phyloP scores from a whole-genome alignment of 64 coral and sea anemone genomes.

The Porites lutea region DNA sequence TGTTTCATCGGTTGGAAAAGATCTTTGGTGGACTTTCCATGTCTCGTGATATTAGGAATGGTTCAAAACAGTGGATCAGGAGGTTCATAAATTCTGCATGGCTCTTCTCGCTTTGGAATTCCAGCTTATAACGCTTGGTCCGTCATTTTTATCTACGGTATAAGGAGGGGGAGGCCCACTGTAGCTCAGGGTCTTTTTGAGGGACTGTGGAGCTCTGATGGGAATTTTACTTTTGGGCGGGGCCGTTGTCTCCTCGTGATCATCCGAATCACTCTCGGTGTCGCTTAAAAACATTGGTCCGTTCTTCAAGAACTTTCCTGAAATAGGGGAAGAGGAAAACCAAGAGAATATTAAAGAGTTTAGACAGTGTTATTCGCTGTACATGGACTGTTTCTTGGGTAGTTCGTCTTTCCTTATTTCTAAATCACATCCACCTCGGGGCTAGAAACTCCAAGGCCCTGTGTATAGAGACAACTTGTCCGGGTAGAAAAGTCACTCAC shows the following conservation, averaged over 20 bases:
- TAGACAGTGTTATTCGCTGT: no score
- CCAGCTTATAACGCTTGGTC: slow-evolving; percentile 42
- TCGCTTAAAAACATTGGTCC: slow-evolving; percentile 97
- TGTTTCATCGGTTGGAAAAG: no score
- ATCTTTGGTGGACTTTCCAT: no score
- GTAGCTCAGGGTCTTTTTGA: slow-evolving; percentile 35
- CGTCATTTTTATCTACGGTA: slow-evolving; percentile 38
- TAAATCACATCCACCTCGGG: no score
- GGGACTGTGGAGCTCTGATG: slow-evolving; percentile 6
- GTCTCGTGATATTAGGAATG: no score
- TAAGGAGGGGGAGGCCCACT: slow-evolving; percentile 55
- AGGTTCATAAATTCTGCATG: slow-evolving; percentile 93
- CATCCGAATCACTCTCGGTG: slow-evolving; percentile 90
- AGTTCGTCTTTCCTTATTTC: no score
- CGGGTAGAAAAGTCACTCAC: no score
- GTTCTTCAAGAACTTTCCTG: slow-evolving; percentile 84
- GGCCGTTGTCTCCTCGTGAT: slow-evolving; percentile 61
- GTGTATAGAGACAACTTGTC: no score
- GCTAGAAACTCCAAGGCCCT: no score
- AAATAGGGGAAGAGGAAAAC: background rate
- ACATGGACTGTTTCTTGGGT: no score
- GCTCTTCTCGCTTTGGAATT: slow-evolving; percentile 71
- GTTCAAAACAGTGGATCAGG: no score
- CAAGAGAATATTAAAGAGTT: background rate
- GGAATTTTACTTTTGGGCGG: slow-evolving; percentile 46